Conservation (phyloP, 2,888 invertebrate genomes). For the Yponomeuta plumbellus region DNA sequence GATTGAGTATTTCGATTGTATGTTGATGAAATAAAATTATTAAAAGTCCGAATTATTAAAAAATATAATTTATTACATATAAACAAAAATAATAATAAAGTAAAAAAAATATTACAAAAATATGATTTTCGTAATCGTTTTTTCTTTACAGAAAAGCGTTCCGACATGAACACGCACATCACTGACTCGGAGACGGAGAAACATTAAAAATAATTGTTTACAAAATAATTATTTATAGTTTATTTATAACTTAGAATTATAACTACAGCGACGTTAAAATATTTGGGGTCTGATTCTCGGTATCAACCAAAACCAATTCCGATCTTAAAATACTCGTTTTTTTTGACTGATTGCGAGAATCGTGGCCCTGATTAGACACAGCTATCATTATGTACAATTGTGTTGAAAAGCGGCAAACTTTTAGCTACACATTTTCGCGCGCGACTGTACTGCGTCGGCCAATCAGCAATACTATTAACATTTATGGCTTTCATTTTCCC, state of each 20-base stretch:
- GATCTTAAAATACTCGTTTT: neutral
- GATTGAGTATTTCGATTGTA: too few species aligned
- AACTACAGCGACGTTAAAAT: slow-evolving; percentile 56
- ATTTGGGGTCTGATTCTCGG: slow-evolving; percentile 22
- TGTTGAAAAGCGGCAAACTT: slow-evolving; percentile 42
- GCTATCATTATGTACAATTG: slow-evolving; percentile 53
- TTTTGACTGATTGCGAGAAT: neutral
- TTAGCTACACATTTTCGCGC: slow-evolving; percentile 28
- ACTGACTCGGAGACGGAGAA: slow-evolving; percentile 41
- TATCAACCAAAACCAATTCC: neutral
- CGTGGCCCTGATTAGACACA: slow-evolving; percentile 54
- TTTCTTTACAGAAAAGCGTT: slow-evolving; percentile 49
- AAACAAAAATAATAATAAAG: slow-evolving; percentile 58
- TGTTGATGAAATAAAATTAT: too few species aligned
- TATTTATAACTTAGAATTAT: slow-evolving; percentile 52
- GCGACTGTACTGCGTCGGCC: slow-evolving; percentile 40
- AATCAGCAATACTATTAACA: slow-evolving; percentile 17
- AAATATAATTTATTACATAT: slow-evolving; percentile 72
- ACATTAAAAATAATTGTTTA: slow-evolving; percentile 25
- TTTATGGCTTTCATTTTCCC: slow-evolving; percentile 4
- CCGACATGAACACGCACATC: slow-evolving; percentile 31
- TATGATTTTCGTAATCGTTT: slow-evolving; percentile 36
- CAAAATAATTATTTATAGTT: slow-evolving; percentile 30
- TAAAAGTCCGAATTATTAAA: slow-evolving; percentile 37
- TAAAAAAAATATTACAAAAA: slow-evolving; percentile 31